Conservation (phyloP, 2,113 vertebrate species). For the Perca fluviatilis region DNA sequence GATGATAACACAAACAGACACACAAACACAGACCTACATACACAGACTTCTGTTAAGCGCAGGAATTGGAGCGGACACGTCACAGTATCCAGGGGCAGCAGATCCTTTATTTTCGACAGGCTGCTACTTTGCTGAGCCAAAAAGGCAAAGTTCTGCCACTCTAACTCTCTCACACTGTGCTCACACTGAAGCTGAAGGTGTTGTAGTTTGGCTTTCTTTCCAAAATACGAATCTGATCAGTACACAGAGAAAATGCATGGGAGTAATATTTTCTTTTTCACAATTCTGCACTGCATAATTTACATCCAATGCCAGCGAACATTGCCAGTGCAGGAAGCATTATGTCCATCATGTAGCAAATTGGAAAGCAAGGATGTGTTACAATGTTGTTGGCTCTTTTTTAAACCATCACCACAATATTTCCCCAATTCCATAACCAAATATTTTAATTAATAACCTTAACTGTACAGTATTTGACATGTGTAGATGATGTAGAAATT, state of each 20-base stretch:
- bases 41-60: conserved; percentile 43
- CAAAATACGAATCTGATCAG: background rate
- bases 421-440: too few species aligned
- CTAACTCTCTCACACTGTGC: conserved; percentile 4
- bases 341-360: background rate
- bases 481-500: too few species aligned
- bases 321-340: background rate
- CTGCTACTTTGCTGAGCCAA: conserved; percentile 14
- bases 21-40: conserved; percentile 15
- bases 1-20: conserved; percentile 39
- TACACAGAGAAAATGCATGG: background rate
- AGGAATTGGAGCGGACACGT: conserved; percentile 68
- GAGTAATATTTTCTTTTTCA: background rate
- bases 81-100: conserved; percentile 49
- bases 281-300: background rate
- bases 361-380: background rate
- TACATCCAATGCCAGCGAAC: background rate
- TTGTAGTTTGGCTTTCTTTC: background rate
- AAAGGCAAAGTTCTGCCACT: conserved; percentile 18
- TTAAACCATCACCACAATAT: background rate
- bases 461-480: too few species aligned
- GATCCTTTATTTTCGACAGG: conserved; percentile 51
- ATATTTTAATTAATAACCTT: background rate
- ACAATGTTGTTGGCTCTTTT: background rate
- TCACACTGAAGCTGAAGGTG: background rate